These are phyloP conservation scores for Camelus bactrianus DNA, from an alignment of 2,113 vertebrate species.

Conservation along the genomic window DNA sequence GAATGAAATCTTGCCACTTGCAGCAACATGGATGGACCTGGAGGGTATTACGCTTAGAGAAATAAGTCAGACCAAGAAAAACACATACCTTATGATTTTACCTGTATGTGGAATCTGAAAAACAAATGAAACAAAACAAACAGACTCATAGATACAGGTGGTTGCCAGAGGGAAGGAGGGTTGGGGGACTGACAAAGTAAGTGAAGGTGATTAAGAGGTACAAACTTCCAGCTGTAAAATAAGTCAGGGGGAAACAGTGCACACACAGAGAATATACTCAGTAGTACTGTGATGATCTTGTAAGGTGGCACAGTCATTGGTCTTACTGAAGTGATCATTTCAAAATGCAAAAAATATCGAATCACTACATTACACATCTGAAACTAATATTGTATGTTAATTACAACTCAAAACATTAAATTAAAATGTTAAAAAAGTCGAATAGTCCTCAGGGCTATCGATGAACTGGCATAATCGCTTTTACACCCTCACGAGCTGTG, in stretches of 20 bases:
- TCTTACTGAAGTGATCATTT: neutral
- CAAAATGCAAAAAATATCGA: neutral
- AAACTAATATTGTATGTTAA: neutral
- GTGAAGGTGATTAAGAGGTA: neutral
- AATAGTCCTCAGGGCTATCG: neutral
- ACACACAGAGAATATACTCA: neutral
- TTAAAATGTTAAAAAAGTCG: neutral
- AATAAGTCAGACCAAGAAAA: neutral
- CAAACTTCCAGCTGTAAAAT: neutral
- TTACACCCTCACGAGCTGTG: rapidly evolving
- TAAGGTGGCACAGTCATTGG: neutral
- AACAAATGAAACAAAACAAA: neutral
- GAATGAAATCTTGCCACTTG: neutral
- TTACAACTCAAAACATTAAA: neutral
- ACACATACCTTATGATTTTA: neutral
- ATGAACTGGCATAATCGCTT: rapidly evolving
- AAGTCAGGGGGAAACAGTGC: neutral
- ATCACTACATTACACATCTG: neutral
- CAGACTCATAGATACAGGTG: neutral
- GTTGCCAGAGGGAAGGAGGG: neutral
- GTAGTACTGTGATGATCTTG: neutral
- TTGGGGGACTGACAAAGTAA: neutral
- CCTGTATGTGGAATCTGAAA: neutral
- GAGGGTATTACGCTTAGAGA: neutral
- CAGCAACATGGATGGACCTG: neutral